phyloP scores from a whole-genome alignment of 2,888 invertebrate genomes.

The Oscheius sp. region DNA sequence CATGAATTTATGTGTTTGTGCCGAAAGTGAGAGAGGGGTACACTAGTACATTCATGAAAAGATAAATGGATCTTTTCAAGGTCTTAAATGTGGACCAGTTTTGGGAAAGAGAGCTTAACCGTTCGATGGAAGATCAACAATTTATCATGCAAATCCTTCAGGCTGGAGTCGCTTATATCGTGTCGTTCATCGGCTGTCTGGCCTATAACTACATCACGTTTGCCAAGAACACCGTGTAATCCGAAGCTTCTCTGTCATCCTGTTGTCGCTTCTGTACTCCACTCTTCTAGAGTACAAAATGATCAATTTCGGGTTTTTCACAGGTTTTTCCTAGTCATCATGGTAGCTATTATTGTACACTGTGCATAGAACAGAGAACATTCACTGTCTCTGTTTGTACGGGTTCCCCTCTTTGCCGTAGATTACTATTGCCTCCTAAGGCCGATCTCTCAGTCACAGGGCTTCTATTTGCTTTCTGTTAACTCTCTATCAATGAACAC shows the following conservation, averaged over 20 bases:
- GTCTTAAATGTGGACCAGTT: too few relatives aligned
- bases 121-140: background rate
- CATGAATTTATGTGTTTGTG: background rate
- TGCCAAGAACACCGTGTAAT: background rate
- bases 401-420: background rate
- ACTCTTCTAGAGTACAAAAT: constrained; percentile 13
- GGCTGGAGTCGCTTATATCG: constrained; percentile 37
- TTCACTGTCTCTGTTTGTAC: constrained; percentile 8
- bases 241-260: background rate
- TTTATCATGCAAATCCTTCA: constrained; percentile 13
- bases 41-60: background rate
- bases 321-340: too few relatives aligned
- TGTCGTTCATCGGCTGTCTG: constrained; percentile 33
- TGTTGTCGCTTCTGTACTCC: constrained; percentile 4
- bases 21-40: background rate
- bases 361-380: background rate
- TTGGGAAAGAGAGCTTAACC: background rate
- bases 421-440: background rate
- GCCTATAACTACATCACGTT: constrained; percentile 27
- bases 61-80: background rate
- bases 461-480: constrained; percentile 11
- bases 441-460: constrained; percentile 2
- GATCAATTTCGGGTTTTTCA: constrained; percentile 10
- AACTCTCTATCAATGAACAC: constrained; percentile 2
- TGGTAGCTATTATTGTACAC: background rate